Evolutionary conservation across 1,140 invertebrate species (phyloP).

Genomic region (Macrotrachela quadricornifera): DNA sequence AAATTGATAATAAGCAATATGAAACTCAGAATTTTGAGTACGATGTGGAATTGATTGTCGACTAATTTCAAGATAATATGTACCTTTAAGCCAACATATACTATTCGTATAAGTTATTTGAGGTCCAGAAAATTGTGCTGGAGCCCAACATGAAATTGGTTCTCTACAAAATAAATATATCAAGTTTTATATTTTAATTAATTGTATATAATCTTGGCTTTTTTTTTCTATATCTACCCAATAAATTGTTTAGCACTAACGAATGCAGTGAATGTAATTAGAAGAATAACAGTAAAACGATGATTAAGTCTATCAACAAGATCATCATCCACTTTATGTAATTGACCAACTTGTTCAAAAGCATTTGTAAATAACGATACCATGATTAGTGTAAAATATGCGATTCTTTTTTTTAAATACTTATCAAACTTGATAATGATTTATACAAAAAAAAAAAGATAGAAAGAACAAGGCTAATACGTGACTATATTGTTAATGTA

Average conservation of each 20-base stretch:
- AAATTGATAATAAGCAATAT: slow-evolving; percentile 25
- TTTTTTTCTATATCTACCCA: background rate
- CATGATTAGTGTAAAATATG: too few species aligned
- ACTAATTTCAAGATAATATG: slow-evolving; percentile 3
- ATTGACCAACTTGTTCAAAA: too few species aligned
- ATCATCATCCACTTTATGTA: slow-evolving; percentile 30
- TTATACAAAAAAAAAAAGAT: too few species aligned
- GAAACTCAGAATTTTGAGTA: background rate
- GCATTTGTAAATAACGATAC: too few species aligned
- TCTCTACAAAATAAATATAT: slow-evolving; percentile 35
- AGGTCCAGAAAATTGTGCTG: slow-evolving; percentile 2
- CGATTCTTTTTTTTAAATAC: too few species aligned
- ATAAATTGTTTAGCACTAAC: slow-evolving; percentile 81
- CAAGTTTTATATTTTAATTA: too few species aligned
- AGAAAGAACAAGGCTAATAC: too few species aligned
- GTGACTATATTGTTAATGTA: too few species aligned
- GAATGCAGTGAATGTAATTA: slow-evolving; percentile 37
- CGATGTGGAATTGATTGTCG: background rate
- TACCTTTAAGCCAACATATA: slow-evolving; percentile 8
- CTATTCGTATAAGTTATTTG: slow-evolving; percentile 3
- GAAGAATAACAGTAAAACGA: slow-evolving; percentile 33
- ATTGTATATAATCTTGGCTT: too few species aligned
- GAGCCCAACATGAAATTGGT: slow-evolving; percentile 7
- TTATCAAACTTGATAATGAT: too few species aligned
- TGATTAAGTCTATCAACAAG: slow-evolving; percentile 36